Conservation (phyloP, 2,797 vertebrate species). For the Anguilla megastoma region DNA sequence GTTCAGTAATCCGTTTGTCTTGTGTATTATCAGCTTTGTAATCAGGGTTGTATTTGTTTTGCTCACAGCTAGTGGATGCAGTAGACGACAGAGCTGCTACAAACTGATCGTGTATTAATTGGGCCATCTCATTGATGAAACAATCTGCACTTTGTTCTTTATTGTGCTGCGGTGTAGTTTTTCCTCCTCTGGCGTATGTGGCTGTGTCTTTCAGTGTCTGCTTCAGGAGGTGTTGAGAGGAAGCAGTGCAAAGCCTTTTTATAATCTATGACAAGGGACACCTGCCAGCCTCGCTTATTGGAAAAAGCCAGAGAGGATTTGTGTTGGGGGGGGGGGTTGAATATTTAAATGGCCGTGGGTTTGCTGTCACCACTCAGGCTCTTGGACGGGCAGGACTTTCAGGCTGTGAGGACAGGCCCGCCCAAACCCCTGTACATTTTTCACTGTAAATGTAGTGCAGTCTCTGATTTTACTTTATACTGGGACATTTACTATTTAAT, state of each 20-base stretch:
- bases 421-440: not conserved
- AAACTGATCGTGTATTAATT: not conserved
- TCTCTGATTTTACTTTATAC: not conserved
- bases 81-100: not conserved
- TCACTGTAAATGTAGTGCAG: no score
- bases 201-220: not conserved
- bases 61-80: not conserved
- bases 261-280: slow-evolving; percentile 7
- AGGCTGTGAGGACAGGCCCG: not conserved
- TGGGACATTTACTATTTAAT: not conserved
- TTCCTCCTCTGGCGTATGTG: not conserved
- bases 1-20: not conserved
- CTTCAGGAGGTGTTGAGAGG: not conserved
- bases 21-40: not conserved
- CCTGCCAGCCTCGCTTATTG: not conserved
- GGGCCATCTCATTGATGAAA: not conserved
- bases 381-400: not conserved
- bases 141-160: not conserved
- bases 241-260: not conserved
- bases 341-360: not conserved
- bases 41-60: not conserved
- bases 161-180: not conserved
- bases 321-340: not conserved
- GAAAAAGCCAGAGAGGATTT: not conserved
- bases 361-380: not conserved